Base-by-base conservation (phyloP, 1,140 invertebrate species). In the Colletes gigas region DNA sequence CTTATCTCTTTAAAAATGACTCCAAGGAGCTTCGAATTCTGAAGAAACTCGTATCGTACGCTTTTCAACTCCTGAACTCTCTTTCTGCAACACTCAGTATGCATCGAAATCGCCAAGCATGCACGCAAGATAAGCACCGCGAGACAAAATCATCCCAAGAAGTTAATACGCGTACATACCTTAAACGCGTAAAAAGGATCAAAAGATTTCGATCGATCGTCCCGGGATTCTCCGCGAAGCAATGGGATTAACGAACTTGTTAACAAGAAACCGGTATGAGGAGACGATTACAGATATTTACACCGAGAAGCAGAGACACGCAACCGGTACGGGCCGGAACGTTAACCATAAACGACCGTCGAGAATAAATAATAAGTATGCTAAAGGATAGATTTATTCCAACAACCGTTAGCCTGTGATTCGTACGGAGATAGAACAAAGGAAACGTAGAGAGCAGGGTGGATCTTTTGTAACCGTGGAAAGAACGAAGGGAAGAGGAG, bases 281-380 rank as follows among this genome's bases (percentile, higher is more conserved):
- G 78, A 65, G 75, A 82, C 81, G 76, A 63, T 66, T 17, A 67
- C 44, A 50, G 65, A 50, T 67, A 67, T 67, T 67, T 50, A 44
- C 65, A 67, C 14, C 52, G 52, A 70, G 14, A 52, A 65, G 62
- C 62, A 14, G 21, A 41, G 68, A 54, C 68, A 41, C 47, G 44
- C 6, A 70, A 47, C 65, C 65, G 65, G 68, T 70, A 41, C 21
- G 30, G 50, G 44, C 21, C 50, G 6, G 54, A 55, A 39, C 52
- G 68, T 30, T 70, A 70, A 57, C 68, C 68, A 57, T 70, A 57
- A 70, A 54, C 5, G 54, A 41, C 14, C 65, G 4, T 15, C n/a
- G 2, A 21, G 52, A 55, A 54, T 70, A 55, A 70, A 70, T 30
- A 17, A 17, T 71, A 73, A 15, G 14, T 30, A 47, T 1, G n/a